Base-by-base conservation (phyloP, 2,888 invertebrate genomes). In the Corythucha ciliata region DNA sequence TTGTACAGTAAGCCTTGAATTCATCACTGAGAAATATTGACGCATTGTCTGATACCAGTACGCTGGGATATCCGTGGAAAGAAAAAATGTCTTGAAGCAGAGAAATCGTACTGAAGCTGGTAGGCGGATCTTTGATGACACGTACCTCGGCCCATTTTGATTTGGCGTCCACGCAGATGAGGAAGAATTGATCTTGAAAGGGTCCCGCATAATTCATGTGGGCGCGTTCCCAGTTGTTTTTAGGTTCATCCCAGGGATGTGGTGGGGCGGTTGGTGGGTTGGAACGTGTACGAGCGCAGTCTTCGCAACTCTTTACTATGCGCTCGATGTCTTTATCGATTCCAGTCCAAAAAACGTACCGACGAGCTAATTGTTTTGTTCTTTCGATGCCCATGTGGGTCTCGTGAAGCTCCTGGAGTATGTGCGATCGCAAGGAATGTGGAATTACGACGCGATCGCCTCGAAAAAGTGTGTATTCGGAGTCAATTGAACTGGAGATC, bases 201-300 rank as follows among this genome's bases (percentile, higher is more conserved):
- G 62, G 61, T 1, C 61, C 61, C 18, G 60, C 59, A 40, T 60
- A 63, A 44, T 63, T 61, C 3, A 62, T 60, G 26, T 63, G 63
- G 3, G 63, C 52, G 25, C 63, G 42, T 40, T 63, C 45, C 62
- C 61, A 64, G 27, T 57, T 57, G n/a, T 53, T 44, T 16, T 56
- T 52, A 18, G 61, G 62, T 37, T 48, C 46, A 7, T 57, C 52
- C 64, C 63, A 64, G 1, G 57, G 57, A 32, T 61, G 63, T 10
- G 60, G 36, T 6, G 59, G 54, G 3, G 52, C 57, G 54, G 61
- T 63, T 8, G 54, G 41, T 3, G 61, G 63, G 34, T 51, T 59
- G 27, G 53, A 52, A 40, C 57, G 50, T 6, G 56, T 52, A 34
- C 58, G 42, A n/a, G 56, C 54, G 54, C 63, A 65, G 2, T 49